Evolutionary conservation across 2,888 invertebrate species (phyloP), one percentile per base, ranked within the genome.

Genomic region (Sericinus montela): DNA sequence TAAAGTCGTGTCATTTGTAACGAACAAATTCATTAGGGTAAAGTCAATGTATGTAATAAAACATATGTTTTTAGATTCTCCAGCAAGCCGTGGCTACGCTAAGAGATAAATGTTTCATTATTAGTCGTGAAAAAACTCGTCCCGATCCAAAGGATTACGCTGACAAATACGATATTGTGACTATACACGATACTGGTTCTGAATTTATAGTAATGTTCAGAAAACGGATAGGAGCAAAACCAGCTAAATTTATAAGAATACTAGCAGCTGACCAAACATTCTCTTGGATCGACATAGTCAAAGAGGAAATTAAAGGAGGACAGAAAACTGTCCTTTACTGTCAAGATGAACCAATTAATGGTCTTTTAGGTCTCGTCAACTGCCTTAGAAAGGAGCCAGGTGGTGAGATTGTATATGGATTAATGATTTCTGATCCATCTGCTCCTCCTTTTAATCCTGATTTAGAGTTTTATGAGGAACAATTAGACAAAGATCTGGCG

Each of bases 331-430:
- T 94, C 0, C 70, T 97, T 0, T 91, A 94, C 14, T 86, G 92
- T 1, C 91, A 93, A 71, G 91, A 92, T 56, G 92, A 94, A 47
- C 86, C 90, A 1, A 81, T 92, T 6, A 95, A 91, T 69, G 99
- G 99, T 10, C 86, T 98, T 0, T 72, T 97, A 15, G 99, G 98
- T n/a, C 80, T 98, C 45, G 92, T 95, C 0, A 97, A 97, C 63
- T 98, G 98, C 74, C 74, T 98, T 23, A 90, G 94, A 51, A 93
- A 91, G 61, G 97, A 98, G 68, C 93, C 94, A 0, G 94, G 94
- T 56, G 94, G 95, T 39, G 90, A 91, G 57, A 72, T 91, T 0
- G 81, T 92, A 0, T 88, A 89, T 44, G 92, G 92, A 47, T 73
- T 95, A 6, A 89, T 94, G 32, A 91, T 95, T 46, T 72, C 92